Conservation (phyloP, 2,888 invertebrate species). For the Sesia apiformis region DNA sequence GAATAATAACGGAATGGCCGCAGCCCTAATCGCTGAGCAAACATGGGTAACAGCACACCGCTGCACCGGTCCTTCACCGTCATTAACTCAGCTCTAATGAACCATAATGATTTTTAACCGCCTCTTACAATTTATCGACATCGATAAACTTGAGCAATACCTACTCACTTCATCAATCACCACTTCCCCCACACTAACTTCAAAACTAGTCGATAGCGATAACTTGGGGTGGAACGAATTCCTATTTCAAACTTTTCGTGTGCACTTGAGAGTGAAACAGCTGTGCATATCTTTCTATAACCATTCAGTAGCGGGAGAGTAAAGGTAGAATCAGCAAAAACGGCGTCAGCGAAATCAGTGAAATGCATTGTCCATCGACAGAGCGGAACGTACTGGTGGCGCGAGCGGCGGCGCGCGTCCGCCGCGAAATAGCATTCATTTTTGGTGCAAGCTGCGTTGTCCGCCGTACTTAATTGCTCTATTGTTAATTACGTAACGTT, state of each 20-base stretch:
- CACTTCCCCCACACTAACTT: background rate
- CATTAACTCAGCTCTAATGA: constrained; percentile 9
- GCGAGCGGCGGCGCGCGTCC: constrained; percentile 19
- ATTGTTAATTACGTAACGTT: constrained; percentile 73
- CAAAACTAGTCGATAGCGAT: background rate
- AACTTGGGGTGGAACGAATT: background rate
- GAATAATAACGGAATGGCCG: constrained; percentile 12
- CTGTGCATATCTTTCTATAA: constrained; percentile 15
- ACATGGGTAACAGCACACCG: constrained; percentile 2
- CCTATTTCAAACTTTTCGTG: constrained; percentile 9
- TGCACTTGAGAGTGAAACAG: constrained; percentile 25
- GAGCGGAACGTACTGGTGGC: constrained; percentile 15
- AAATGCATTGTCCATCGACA: constrained; percentile 59
- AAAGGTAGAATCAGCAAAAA: constrained; percentile 48
- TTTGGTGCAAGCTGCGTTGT: constrained; percentile 46
- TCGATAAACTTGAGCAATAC: background rate
- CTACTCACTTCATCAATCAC: background rate
- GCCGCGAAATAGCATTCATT: constrained; percentile 54
- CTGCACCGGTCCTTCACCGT: constrained; percentile 1
- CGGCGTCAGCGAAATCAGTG: constrained; percentile 59
- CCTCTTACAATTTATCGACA: constrained; percentile 4
- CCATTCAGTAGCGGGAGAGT: constrained; percentile 9
- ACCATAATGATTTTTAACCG: constrained; percentile 10
- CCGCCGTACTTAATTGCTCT: constrained; percentile 67
- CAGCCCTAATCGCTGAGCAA: constrained; percentile 11